phyloP scores from a whole-genome alignment of 1,140 invertebrate genomes.

The Probaryconus sp. region DNA sequence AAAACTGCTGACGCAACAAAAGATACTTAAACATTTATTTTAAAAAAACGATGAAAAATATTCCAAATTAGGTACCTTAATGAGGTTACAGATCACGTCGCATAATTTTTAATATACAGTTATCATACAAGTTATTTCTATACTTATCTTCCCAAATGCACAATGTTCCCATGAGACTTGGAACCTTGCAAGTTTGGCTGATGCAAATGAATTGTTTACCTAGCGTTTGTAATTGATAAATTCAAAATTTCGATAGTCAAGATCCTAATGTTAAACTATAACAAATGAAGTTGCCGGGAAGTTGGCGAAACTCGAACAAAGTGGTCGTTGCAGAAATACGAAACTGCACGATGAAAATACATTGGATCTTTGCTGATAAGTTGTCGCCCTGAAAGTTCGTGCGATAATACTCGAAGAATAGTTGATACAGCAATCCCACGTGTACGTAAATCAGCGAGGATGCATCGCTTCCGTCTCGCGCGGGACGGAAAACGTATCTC shows the following conservation, averaged over 20 bases:
- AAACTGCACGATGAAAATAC: slow-evolving; percentile 42
- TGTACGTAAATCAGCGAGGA: slow-evolving; percentile 73
- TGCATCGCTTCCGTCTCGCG: slow-evolving; percentile 71
- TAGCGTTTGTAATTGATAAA: slow-evolving; percentile 27
- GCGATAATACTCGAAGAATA: slow-evolving; percentile 52
- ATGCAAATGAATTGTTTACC: slow-evolving; percentile 12
- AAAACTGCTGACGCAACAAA: too few species aligned
- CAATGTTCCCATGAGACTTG: too few species aligned
- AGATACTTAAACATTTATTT: too few species aligned
- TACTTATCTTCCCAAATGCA: too few species aligned
- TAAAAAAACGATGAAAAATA: too few species aligned
- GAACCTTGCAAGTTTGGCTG: too few species aligned
- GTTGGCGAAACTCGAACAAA: slow-evolving; percentile 30
- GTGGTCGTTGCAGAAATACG: slow-evolving; percentile 42
- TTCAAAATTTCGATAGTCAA: slow-evolving; percentile 24
- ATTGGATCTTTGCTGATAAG: slow-evolving; percentile 49
- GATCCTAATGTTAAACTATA: slow-evolving; percentile 33
- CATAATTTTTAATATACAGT: too few species aligned
- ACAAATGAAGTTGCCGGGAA: slow-evolving; percentile 33
- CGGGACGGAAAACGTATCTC: slow-evolving; percentile 64
- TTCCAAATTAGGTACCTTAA: too few species aligned
- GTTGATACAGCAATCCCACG: slow-evolving; percentile 68
- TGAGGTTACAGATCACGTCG: too few species aligned
- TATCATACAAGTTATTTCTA: too few species aligned
- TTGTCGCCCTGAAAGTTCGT: slow-evolving; percentile 50